Percentiles rank a stretch among this genome's conserved stretches.
Evolutionary conservation across 1,140 invertebrate species (phyloP).

Genomic region (Brevipalpus yothersi): DNA sequence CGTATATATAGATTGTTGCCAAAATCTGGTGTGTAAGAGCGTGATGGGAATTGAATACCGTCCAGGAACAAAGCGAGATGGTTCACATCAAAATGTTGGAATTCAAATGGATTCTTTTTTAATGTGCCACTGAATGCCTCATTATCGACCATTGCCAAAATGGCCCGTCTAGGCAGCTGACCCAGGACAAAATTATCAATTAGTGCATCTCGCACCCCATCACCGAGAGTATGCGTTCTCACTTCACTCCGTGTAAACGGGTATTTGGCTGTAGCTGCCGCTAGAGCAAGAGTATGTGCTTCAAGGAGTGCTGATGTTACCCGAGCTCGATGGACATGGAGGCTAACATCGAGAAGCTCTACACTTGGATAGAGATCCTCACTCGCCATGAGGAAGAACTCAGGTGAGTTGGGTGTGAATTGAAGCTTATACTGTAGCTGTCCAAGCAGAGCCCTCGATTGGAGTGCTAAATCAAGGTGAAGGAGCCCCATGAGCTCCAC

Average conservation of each 20-base stretch:
- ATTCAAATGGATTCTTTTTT: neutral
- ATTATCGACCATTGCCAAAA: conserved; percentile 6
- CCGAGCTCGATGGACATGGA: neutral
- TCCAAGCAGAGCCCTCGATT: neutral
- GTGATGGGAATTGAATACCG: neutral
- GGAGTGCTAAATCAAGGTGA: neutral
- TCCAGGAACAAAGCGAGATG: conserved; percentile 1
- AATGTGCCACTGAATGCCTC: conserved; percentile 2
- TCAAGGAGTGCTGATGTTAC: neutral
- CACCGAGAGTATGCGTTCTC: conserved; percentile 8
- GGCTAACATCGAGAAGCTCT: no score
- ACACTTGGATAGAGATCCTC: no score
- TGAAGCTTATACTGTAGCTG: no score
- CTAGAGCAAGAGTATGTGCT: conserved; percentile 5
- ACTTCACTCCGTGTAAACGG: conserved; percentile 8
- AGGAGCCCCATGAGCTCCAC: neutral
- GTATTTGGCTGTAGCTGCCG: conserved; percentile 1
- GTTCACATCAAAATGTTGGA: conserved; percentile 1
- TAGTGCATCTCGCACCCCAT: conserved; percentile 4
- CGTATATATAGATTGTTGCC: neutral
- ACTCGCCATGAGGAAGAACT: no score
- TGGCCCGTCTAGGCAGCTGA: conserved; percentile 4
- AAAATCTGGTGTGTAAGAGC: conserved; percentile 2
- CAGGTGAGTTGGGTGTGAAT: no score
- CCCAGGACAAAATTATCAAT: conserved; percentile 10